Base-by-base conservation (phyloP, 1,140 invertebrate genomes). In the Berghia stephanieae region DNA sequence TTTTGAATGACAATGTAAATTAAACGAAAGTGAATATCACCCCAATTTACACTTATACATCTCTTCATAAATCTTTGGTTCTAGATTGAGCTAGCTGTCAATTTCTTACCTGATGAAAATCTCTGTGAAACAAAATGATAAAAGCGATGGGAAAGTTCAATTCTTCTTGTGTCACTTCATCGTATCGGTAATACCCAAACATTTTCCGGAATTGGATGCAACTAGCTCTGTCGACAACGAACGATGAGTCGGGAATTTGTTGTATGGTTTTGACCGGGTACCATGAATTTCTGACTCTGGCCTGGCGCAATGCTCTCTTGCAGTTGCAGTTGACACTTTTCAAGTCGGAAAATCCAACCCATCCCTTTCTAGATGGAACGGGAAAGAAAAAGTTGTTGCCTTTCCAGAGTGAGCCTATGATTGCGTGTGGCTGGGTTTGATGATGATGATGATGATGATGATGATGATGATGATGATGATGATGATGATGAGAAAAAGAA, bases 81-180 rank as follows among this genome's bases (percentile, higher is more conserved):
- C 10, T 16, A 10, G 10, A 16, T 16, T 18, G 8, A 49, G n/a
- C 46, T 67, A 38, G 4, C 63, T 36, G 21, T 8, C 3, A 10
- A 67, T 34, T 40, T 1, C 5, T 49, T 3, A 85, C 78, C 75
- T 88, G 87, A 43, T 81, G 82, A 1, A 85, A 75, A 57, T 87
- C 82, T 46, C 81, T 84, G 70, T 88, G 83, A 27, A 87, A 79
- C 1, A 88, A 60, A 40, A 88, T 82, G 68, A 80, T 86, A 77
- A 82, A 89, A 24, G 88, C 86, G 13, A 88, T 76, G 0, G 85
- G 83, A 55, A 86, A 86, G 5, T 79, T 49, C 10, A 46, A 18
- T 71, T 86, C 85, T 68, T 84, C 82, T 44, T 79, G 36, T 44
- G 55, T 44, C 16, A 73, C 46, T 0, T 6, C 34, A 4, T 36